Evolutionary conservation across 2,113 vertebrate species (phyloP).

Genomic region (Rostratula benghalensis): DNA sequence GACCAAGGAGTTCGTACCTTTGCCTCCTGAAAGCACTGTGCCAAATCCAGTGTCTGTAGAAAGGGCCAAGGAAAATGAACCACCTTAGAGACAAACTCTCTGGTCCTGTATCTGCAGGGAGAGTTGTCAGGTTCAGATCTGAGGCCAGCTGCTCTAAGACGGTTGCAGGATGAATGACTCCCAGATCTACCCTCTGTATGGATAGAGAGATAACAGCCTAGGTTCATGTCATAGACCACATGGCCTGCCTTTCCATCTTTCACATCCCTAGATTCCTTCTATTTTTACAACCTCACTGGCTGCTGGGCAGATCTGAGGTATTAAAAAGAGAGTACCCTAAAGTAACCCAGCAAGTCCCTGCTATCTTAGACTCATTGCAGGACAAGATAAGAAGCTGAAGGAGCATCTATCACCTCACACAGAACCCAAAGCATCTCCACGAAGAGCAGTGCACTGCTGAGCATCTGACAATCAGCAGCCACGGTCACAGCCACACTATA

Average conservation of each 20-base stretch:
- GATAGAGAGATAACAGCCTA: background rate
- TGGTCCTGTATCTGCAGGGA: background rate
- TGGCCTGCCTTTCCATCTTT: background rate
- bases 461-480: background rate
- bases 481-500: background rate
- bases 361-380: slow-evolving; percentile 11
- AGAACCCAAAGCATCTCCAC: background rate
- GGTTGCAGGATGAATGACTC: background rate
- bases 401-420: background rate
- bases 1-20: background rate
- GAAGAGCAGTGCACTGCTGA: background rate
- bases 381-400: background rate
- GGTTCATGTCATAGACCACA: background rate
- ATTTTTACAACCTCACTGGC: background rate
- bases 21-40: background rate
- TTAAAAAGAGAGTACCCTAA: background rate
- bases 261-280: background rate
- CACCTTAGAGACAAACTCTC: background rate
- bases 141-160: background rate
- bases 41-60: background rate
- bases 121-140: background rate
- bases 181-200: background rate
- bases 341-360: background rate
- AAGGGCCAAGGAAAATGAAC: background rate
- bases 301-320: background rate